Conservation (phyloP, 1,140 invertebrate genomes). For the Copidosoma floridanum region DNA sequence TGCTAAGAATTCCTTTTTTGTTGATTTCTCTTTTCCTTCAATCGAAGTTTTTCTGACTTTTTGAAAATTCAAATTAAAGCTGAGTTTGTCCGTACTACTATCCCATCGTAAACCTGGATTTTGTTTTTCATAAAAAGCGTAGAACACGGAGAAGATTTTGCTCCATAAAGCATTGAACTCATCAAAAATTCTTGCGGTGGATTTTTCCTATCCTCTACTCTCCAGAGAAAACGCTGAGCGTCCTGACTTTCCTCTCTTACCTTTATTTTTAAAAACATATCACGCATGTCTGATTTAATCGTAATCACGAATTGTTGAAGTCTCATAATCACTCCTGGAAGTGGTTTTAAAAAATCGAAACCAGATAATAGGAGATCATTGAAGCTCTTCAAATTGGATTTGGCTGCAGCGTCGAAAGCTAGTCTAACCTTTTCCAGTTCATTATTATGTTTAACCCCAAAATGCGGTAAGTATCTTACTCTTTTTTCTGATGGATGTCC, state of each 20-base stretch:
- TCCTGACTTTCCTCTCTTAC: constrained; percentile 23
- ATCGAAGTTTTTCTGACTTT: not conserved
- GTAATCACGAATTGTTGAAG: constrained; percentile 36
- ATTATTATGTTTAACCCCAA: constrained; percentile 33
- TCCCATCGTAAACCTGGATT: constrained; percentile 21
- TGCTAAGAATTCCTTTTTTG: constrained; percentile 19
- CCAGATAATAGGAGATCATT: constrained; percentile 21
- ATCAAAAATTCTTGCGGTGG: too few relatives aligned
- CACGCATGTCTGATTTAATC: constrained; percentile 37
- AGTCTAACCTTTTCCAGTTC: constrained; percentile 35
- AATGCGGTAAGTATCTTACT: constrained; percentile 39
- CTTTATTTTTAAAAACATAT: constrained; percentile 45
- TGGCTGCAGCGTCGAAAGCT: constrained; percentile 35
- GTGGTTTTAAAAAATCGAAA: constrained; percentile 33
- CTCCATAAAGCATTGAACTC: constrained; percentile 39
- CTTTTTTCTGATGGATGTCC: not conserved
- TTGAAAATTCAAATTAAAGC: not conserved
- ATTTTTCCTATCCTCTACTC: constrained; percentile 15
- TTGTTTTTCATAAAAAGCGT: constrained; percentile 31
- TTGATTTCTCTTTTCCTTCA: constrained; percentile 15
- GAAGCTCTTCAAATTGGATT: constrained; percentile 5
- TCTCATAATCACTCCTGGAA: constrained; percentile 36
- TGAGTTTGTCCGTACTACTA: not conserved
- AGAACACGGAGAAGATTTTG: constrained; percentile 35
- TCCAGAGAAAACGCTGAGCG: constrained; percentile 38